Evolutionary conservation across 2,888 invertebrate species (phyloP).

Genomic region (Drosophila glabriapex): DNA sequence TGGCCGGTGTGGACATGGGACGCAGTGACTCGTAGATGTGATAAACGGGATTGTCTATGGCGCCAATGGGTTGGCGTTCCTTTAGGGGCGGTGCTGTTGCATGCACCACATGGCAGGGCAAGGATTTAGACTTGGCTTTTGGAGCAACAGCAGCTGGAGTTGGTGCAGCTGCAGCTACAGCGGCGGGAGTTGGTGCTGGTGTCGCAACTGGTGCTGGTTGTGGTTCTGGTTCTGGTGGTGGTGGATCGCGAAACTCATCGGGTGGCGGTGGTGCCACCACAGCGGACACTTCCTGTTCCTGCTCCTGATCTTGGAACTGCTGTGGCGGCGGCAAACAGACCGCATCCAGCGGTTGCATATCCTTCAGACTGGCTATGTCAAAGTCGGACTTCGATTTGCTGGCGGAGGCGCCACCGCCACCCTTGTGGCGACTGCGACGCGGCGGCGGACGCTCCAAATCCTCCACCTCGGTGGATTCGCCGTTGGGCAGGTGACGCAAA

Average conservation of each 20-base stretch:
- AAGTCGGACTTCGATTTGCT: conserved; percentile 87
- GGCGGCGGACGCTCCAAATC: conserved; percentile 76
- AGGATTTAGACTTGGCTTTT: conserved; percentile 39
- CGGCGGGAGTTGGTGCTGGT: conserved; percentile 4
- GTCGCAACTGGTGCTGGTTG: conserved; percentile 23
- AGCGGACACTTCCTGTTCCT: conserved; percentile 88
- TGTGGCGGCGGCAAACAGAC: conserved; percentile 91
- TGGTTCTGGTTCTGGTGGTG: conserved; percentile 66
- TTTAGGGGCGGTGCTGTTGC: conserved; percentile 68
- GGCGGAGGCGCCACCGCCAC: conserved; percentile 25
- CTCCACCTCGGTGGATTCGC: conserved; percentile 82
- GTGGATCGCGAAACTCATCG: conserved; percentile 89
- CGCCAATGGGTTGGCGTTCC: conserved; percentile 79
- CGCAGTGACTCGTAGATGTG: conserved; percentile 91
- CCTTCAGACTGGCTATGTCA: conserved; percentile 87
- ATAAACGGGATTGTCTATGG: conserved; percentile 91
- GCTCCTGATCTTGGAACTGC: conserved; percentile 93
- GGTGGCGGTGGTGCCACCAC: conserved; percentile 88
- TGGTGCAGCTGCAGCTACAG: neutral
- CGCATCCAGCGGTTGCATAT: conserved; percentile 89
- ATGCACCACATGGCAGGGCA: conserved; percentile 45
- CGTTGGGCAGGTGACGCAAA: conserved; percentile 71
- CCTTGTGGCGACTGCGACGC: conserved; percentile 65
- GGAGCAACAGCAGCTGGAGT: conserved; percentile 7
- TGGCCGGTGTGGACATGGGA: conserved; percentile 77